Evolutionary conservation across 2,797 vertebrate genomes (phyloP), one percentile per base, ranked within the genome.

Genomic region (Tolypeutes matacus): DNA sequence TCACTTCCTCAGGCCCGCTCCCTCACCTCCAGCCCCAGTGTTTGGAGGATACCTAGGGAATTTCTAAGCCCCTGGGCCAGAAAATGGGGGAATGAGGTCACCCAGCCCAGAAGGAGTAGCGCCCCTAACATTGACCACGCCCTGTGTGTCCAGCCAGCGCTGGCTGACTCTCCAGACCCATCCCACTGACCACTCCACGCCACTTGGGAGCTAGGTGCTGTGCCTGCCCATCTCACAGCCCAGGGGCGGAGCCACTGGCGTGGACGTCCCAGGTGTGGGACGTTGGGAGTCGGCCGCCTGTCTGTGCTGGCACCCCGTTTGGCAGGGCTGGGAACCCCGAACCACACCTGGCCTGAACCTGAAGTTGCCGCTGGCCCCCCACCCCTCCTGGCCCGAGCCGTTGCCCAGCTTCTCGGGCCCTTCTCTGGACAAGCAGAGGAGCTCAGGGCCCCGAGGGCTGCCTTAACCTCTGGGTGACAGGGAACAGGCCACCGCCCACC

Each of bases 221-320:
- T 1, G 5, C 10, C 11, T 7, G 0, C 5, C n/a, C 20, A 29
- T 25, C 34, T 53, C 34, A 0, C 27, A 42, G 83, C 20, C 39
- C 17, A 5, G 77, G 77, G 51, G 13, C 3, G 13, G 51, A 12
- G 51, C 51, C 51, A 14, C 13, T 11, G 51, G 51, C 51, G 39
- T n/a, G n/a, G n/a, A n/a, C n/a, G n/a, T 14, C 3, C 51, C 4
- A 51, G 51, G 51, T 12, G 15, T 4, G 51, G 51, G 51, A 51
- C 51, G 20, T 3, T 4, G 58, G 29, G 4, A 1, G 18, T 14
- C 18, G 6, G 58, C 70, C 64, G 17, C 72, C 46, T 1, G 39
- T 20, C 46, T 27, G 11, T 51, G 11, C 42, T 14, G 27, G 27
- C 21, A 23, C 51, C 49, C 11, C 18, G 31, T 39, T 14, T 14